Evolutionary conservation across 2,888 invertebrate species (phyloP), one percentile per base, ranked within the genome.

Genomic region (Napeogenes sylphis): DNA sequence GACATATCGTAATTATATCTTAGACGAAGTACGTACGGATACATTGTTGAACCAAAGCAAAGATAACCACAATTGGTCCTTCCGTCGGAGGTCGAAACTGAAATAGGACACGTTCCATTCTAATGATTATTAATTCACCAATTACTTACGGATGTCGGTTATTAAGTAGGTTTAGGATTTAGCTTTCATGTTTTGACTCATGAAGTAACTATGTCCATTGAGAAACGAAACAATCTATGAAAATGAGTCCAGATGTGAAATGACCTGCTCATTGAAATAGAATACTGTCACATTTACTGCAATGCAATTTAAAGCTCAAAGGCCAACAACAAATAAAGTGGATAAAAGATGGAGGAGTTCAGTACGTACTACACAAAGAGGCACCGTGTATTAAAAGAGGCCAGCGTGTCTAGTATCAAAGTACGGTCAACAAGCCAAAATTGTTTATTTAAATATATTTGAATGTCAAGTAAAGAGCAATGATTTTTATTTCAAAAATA

Each of bases 331-430:
- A 61, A 61, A 61, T 61, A 61, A 57, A 45, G 45, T 35, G 45
- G 51, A 56, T 42, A 30, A 42, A 59, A 47, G 59, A 53, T 46
- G 62, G 45, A 53, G 51, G 56, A 64, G 58, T 55, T 58, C 56
- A 21, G 21, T 45, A 59, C 61, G 62, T 62, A 60, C 60, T 62
- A 61, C 35, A 62, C 63, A 62, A 58, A 42, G 42, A 42, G 58
- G 58, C 62, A 46, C 54, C 65, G 55, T 65, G 62, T 67, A 67
- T 65, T 67, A 67, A 67, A 65, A 58, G 66, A 67, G 56, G 60
- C 54, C 32, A 57, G 55, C 60, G 65, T 65, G 60, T 67, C 62
- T 57, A 57, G 54, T 67, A 60, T 62, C 66, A 30, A 32, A 46
- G 62, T 65, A 67, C 33, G 38, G 66, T 46, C 54, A 56, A 35